Conservation (phyloP, 2,888 invertebrate species). For the Patella pellucida region DNA sequence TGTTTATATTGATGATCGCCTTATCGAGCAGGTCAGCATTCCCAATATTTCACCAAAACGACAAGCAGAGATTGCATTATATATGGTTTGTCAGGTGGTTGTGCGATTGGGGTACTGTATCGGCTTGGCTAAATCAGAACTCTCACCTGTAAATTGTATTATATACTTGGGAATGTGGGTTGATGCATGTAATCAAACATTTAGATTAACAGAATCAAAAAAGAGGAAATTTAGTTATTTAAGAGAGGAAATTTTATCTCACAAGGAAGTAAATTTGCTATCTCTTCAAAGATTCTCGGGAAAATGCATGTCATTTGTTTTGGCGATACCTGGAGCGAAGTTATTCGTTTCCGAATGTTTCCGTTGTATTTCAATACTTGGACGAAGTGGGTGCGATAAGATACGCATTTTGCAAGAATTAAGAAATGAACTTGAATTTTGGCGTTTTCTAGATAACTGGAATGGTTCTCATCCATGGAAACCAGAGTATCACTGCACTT, state of each 20-base stretch:
- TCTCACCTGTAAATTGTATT: background rate
- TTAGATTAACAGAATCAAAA: background rate
- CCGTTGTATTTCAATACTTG: background rate
- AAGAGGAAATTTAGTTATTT: no score
- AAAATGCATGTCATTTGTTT: background rate
- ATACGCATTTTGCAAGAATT: background rate
- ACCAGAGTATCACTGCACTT: background rate
- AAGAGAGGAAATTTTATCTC: no score
- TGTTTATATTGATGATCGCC: background rate
- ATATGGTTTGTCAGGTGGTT: background rate
- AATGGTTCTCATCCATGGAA: background rate
- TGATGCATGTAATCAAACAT: background rate
- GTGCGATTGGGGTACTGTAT: background rate
- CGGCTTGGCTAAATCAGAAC: background rate
- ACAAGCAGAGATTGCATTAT: slow-evolving; percentile 1
- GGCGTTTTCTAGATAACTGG: background rate
- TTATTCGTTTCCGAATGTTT: background rate
- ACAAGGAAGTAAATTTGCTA: no score
- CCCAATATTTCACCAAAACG: background rate
- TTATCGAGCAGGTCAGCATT: background rate
- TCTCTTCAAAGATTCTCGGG: background rate
- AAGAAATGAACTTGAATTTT: background rate
- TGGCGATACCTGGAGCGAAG: background rate
- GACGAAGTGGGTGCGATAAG: background rate
- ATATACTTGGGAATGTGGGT: background rate